Percentiles rank a stretch among this genome's conserved stretches.
Evolutionary conservation across 2,113 vertebrate species (phyloP).

Genomic region (Platanista minor): DNA sequence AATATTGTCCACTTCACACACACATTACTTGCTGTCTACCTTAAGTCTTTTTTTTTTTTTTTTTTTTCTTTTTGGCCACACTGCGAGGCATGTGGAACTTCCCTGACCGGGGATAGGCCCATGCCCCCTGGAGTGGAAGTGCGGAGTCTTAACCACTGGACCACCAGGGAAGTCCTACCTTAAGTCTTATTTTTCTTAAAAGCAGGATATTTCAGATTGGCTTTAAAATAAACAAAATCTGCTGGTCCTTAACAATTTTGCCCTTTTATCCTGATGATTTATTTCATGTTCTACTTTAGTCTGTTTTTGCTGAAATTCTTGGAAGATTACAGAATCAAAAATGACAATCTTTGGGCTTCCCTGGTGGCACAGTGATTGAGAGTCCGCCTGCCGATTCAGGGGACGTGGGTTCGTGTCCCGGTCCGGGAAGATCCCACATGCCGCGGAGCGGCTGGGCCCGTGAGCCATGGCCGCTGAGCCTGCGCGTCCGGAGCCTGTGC

Average conservation of each 20-base stretch:
- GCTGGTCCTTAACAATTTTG: conserved; percentile 9
- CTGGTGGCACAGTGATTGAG: no score
- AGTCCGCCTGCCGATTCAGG: no score
- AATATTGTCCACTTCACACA: neutral
- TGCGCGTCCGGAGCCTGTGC: no score
- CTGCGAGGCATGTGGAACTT: no score
- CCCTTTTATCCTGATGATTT: neutral
- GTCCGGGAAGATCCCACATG: no score
- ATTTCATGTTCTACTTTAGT: conserved; percentile 15
- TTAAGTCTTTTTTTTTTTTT: neutral
- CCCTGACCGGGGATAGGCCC: no score
- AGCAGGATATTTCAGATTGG: neutral
- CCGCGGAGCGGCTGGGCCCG: no score
- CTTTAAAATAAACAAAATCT: conserved; percentile 45
- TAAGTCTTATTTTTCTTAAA: neutral
- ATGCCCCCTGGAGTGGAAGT: no score
- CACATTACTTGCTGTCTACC: neutral
- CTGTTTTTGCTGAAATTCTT: conserved; percentile 11
- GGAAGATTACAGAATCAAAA: neutral
- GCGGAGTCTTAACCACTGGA: no score
- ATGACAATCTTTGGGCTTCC: neutral
- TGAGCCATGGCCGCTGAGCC: no score
- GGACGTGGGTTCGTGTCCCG: no score
- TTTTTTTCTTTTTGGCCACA: neutral
- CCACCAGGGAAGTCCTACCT: no score